A percentile compares a stretch with the other conserved stretches of the same genome.
Conservation (phyloP, 2,888 invertebrate genomes). For the Prenolepis imparis region DNA sequence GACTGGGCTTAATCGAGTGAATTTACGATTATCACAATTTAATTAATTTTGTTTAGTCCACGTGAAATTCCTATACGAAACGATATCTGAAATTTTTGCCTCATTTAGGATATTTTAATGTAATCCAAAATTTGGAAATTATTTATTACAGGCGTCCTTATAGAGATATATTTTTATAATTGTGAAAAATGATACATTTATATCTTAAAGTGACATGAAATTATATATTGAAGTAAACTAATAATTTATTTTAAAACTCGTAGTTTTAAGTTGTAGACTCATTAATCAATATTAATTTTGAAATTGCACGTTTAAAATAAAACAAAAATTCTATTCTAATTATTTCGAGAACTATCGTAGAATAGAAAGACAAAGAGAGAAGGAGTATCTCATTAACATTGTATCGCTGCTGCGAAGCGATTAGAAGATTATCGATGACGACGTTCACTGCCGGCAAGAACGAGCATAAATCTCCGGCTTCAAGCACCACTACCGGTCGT, state of each 20-base stretch:
- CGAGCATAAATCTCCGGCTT: constrained; percentile 26
- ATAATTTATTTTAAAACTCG: neutral
- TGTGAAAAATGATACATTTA: neutral
- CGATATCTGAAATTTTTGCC: neutral
- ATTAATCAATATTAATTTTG: neutral
- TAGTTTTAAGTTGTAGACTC: neutral
- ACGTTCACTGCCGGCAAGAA: neutral
- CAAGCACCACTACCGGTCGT: neutral
- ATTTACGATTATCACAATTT: no score
- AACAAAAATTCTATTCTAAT: constrained; percentile 11
- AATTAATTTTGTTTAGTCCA: neutral
- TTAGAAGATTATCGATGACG: constrained; percentile 33
- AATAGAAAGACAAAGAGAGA: neutral
- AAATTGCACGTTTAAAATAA: neutral
- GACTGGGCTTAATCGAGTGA: no score
- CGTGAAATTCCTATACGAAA: neutral
- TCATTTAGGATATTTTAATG: neutral
- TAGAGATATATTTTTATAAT: neutral
- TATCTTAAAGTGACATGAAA: neutral
- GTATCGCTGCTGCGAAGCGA: constrained; percentile 3
- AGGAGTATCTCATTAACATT: constrained; percentile 2
- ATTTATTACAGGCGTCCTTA: neutral
- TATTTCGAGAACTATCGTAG: neutral
- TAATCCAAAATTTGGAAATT: neutral
- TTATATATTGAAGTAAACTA: neutral